Conservation (phyloP, 2,797 vertebrate species). For the Discoglossus pictus region DNA sequence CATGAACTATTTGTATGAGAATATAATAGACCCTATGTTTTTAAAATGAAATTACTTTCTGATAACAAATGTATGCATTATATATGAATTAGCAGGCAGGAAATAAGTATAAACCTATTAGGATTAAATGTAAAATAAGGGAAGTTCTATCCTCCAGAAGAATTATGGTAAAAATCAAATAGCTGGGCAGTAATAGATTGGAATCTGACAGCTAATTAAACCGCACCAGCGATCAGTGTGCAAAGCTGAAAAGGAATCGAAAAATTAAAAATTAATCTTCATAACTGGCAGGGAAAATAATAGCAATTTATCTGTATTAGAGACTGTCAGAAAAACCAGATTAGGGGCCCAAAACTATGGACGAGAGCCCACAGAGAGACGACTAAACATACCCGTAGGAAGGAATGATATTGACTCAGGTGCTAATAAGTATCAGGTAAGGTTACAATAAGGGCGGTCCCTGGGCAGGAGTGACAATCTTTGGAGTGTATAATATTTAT, state of each 20-base stretch:
- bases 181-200: slow-evolving; percentile 14
- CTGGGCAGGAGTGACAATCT: no score
- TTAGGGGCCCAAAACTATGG: slow-evolving; percentile 11
- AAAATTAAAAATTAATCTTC: slow-evolving; percentile 48
- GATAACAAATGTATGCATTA: not conserved
- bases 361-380: not conserved
- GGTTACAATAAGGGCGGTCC: no score
- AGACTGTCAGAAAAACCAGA: slow-evolving; percentile 26
- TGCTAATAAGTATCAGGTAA: not conserved
- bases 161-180: not conserved
- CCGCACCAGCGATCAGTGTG: slow-evolving; percentile 24
- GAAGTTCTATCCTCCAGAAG: slow-evolving; percentile 2
- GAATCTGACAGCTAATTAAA: slow-evolving; percentile 36
- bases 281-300: slow-evolving; percentile 29
- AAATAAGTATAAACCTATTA: not conserved
- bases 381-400: slow-evolving; percentile 10
- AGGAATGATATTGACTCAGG: slow-evolving; percentile 9
- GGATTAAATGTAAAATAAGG: slow-evolving; percentile 8
- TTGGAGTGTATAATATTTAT: no score
- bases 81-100: not conserved
- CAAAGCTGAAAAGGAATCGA: slow-evolving; percentile 20
- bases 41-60: not conserved
- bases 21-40: no score
- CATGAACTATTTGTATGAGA: no score
- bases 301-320: slow-evolving; percentile 37